Evolutionary conservation across 37 sponge, comb jelly and placozoan genomes (phyloP).

Genomic region (Halichondria panicea): DNA sequence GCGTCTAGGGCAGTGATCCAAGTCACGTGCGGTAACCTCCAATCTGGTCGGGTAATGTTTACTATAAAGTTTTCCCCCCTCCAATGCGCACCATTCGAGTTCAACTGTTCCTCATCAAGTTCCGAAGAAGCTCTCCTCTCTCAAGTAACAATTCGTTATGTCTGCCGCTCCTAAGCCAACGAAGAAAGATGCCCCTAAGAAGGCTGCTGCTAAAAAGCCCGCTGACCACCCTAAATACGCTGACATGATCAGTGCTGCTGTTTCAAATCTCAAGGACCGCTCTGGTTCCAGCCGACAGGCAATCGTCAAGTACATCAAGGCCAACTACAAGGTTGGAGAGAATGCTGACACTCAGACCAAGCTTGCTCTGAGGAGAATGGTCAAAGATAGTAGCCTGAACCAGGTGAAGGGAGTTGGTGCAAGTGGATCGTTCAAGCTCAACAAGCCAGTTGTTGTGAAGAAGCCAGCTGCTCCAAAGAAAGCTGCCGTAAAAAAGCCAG

Average conservation of each 20-base stretch:
- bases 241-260: conserved; percentile 84
- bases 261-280: conserved; percentile 68
- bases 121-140: neutral
- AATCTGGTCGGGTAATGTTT: conserved; percentile 23
- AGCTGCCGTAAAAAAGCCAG: conserved; percentile 36
- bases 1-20: conserved; percentile 16
- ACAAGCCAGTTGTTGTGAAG: conserved; percentile 36
- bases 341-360: conserved; percentile 61
- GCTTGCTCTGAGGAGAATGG: conserved; percentile 67
- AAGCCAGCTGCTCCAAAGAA: conserved; percentile 33
- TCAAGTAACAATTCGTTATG: neutral
- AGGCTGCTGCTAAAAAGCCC: conserved; percentile 45
- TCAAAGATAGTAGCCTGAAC: conserved; percentile 52
- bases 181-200: conserved; percentile 27
- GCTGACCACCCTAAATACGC: conserved; percentile 81
- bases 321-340: conserved; percentile 81
- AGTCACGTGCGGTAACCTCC: conserved; percentile 31
- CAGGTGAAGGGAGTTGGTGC: conserved; percentile 87
- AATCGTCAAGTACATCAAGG: conserved; percentile 88
- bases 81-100: neutral
- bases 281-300: conserved; percentile 79
- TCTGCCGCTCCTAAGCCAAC: conserved; percentile 6
- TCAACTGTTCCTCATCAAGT: neutral
- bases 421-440: conserved; percentile 84
- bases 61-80: conserved; percentile 24